phyloP scores from a whole-genome alignment of 2,797 vertebrate species.

The Vireo griseus region DNA sequence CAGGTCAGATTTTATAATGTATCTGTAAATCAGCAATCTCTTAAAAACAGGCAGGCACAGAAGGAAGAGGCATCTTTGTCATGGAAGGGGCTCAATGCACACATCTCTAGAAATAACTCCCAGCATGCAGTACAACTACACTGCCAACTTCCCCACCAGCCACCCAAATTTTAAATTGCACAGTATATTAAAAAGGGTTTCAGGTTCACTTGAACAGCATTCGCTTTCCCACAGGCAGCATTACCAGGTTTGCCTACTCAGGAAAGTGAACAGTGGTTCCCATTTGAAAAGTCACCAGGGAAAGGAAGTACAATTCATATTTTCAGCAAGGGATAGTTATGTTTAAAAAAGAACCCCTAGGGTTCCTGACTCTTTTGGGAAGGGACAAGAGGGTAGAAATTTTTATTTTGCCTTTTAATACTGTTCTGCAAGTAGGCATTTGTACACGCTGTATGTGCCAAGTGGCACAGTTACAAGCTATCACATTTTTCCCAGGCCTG shows the following conservation, averaged over 20 bases:
- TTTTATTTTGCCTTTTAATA: not conserved
- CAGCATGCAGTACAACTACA: not conserved
- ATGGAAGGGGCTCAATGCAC: not conserved
- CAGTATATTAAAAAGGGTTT: not conserved
- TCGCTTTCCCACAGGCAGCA: not conserved
- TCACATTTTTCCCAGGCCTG: not conserved
- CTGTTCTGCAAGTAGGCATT: not conserved
- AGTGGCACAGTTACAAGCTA: conserved; percentile 2
- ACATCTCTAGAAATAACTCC: not conserved
- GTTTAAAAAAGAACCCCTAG: not conserved
- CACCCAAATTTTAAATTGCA: not conserved
- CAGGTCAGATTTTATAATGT: not conserved
- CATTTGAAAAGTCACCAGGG: not conserved
- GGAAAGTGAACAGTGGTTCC: not conserved
- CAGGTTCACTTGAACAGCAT: not conserved
- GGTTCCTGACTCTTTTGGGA: not conserved
- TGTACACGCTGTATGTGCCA: not conserved
- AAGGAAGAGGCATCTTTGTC: not conserved
- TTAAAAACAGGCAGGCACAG: not conserved
- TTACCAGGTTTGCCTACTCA: not conserved
- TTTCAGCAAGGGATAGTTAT: not conserved
- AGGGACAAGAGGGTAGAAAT: not conserved
- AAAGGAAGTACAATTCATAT: not conserved
- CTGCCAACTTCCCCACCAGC: not conserved
- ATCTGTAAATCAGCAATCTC: not conserved